phyloP scores from a whole-genome alignment of 2,888 invertebrate species.

The Ligdia adustata region DNA sequence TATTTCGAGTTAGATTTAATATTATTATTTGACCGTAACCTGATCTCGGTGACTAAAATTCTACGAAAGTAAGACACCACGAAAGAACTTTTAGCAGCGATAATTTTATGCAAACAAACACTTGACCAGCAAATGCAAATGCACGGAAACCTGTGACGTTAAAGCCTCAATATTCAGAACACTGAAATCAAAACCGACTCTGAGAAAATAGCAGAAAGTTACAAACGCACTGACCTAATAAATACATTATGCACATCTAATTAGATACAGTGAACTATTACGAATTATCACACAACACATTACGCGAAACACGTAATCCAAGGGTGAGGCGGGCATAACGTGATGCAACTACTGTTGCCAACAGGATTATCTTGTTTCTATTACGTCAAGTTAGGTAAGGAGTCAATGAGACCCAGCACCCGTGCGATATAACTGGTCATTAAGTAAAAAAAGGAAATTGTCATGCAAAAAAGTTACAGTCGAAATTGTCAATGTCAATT shows the following conservation, averaged over 20 bases:
- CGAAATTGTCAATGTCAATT: conserved; percentile 7
- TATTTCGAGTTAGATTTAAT: too few relatives aligned
- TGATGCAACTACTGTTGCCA: conserved; percentile 28
- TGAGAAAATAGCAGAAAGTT: too few relatives aligned
- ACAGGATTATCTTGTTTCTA: conserved; percentile 44
- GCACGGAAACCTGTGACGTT: too few relatives aligned
- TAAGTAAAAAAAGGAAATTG: conserved; percentile 10
- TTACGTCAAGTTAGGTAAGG: conserved; percentile 69
- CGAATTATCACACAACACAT: conserved; percentile 28
- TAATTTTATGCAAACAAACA: not conserved
- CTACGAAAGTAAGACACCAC: not conserved
- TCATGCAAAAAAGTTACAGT: not conserved
- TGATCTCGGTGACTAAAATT: too few relatives aligned
- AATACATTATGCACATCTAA: conserved; percentile 33
- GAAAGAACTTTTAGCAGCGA: not conserved
- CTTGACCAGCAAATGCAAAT: too few relatives aligned
- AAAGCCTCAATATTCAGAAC: conserved; percentile 12
- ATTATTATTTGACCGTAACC: too few relatives aligned
- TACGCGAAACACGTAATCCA: conserved; percentile 38
- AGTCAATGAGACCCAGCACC: conserved; percentile 34
- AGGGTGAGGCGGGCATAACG: conserved; percentile 30
- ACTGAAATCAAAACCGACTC: too few relatives aligned
- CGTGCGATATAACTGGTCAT: conserved; percentile 2
- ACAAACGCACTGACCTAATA: too few relatives aligned
- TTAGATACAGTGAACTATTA: conserved; percentile 22